phyloP scores from a whole-genome alignment of 2,797 vertebrate genomes.

The Nannoperca australis region DNA sequence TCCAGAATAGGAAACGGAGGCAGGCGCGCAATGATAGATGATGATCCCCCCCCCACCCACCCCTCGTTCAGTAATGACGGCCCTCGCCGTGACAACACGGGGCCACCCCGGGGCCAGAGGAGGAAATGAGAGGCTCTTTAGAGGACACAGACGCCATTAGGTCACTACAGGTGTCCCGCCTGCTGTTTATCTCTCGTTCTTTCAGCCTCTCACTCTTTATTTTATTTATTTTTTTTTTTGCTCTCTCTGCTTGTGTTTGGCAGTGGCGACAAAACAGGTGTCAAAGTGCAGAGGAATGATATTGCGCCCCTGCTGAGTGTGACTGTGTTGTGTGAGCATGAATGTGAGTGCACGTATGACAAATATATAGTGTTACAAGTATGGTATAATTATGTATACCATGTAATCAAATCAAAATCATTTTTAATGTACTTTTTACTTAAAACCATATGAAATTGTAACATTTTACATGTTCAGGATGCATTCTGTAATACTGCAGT shows the following conservation, averaged over 20 bases:
- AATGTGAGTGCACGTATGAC: background rate
- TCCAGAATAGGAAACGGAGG: conserved; percentile 87
- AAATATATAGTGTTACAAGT: background rate
- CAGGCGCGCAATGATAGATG: conserved; percentile 86
- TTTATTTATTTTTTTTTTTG: background rate
- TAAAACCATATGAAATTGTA: background rate
- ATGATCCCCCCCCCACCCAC: conserved; percentile 76
- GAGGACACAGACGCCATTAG: conserved; percentile 82
- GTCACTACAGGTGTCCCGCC: conserved; percentile 87
- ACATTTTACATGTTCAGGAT: background rate
- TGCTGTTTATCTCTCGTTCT: conserved; percentile 63
- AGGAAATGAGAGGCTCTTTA: conserved; percentile 79
- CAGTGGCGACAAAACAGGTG: conserved; percentile 67
- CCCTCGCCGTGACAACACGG: conserved; percentile 80
- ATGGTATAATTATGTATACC: background rate
- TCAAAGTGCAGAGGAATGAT: conserved; percentile 63
- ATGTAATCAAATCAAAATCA: background rate
- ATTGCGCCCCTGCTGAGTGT: conserved; percentile 20
- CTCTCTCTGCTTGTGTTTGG: conserved; percentile 36
- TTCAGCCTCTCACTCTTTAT: conserved; percentile 29
- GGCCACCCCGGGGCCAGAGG: conserved; percentile 86
- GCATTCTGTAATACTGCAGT: background rate
- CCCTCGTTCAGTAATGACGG: conserved; percentile 79
- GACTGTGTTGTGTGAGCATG: conserved; percentile 27
- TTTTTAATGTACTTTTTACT: too few species aligned